Evolutionary conservation across 2,888 invertebrate species (phyloP), one percentile per base, ranked within the genome.

Genomic region (Anagyrus pseudococci): DNA sequence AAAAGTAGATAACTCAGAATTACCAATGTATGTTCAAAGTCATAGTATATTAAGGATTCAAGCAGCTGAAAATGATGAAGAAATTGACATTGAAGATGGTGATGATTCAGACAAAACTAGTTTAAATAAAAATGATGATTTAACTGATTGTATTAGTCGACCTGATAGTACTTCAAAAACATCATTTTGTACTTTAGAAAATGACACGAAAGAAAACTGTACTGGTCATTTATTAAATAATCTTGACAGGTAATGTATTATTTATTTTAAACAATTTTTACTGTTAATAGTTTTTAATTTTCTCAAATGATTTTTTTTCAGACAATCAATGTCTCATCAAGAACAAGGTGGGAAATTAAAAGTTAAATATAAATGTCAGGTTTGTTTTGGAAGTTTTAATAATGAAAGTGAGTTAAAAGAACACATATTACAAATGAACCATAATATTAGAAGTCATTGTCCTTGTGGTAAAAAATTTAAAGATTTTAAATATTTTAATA

Each of bases 51-150:
- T 75, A 46, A 72, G 68, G 13, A 68, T 68, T 54, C 50, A 74
- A 62, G 54, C 56, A 13, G 68, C 62, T 1, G 71, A 77, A 10
- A 74, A 75, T 50, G 75, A 77, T 25, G 69, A 70, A 19, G 75
- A 76, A 44, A 69, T 77, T 2, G 73, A 76, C 43, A 73, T 76
- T 25, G 75, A 76, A 66, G 72, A 73, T 2, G 70, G 70, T 44
- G 49, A 19, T 29, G 50, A 26, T 29, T 44, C 49, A 0, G 48
- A 47, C 33, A 47, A 55, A 4, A n/a, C 63, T 8, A 64, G 47
- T 64, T 61, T 64, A 41, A 58, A 54, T 20, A 47, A 52, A 26
- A 23, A 41, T 29, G 40, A n/a, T 44, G 47, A 44, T 20, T 19
- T 53, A 44, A 33, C 1, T 46, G 10, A 7, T 26, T 15, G 1